A percentile compares a stretch with the other conserved stretches of the same genome.
These are phyloP conservation scores for Pavo muticus DNA, from an alignment of 2,113 vertebrate genomes.

Conservation along the genomic window DNA sequence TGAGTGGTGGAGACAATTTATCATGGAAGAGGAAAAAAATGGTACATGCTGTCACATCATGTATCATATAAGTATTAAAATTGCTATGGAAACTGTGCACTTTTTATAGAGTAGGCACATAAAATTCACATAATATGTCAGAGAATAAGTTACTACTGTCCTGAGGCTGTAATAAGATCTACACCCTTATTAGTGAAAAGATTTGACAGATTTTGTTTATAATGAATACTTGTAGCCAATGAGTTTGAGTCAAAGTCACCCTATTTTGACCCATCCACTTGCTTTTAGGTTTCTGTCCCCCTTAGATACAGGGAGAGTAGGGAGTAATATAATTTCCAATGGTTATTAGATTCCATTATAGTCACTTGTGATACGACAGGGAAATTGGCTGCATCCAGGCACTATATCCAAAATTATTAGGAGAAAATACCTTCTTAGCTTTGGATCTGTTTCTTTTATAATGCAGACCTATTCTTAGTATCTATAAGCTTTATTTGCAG, in stretches of 20 bases:
- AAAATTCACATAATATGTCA: slow-evolving; percentile 83
- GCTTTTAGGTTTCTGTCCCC: slow-evolving; percentile 39
- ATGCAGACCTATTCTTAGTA: background rate
- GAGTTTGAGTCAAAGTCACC: slow-evolving; percentile 65
- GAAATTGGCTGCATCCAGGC: background rate
- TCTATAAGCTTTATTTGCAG: slow-evolving; percentile 53
- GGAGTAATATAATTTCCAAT: slow-evolving; percentile 23
- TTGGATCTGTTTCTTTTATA: background rate
- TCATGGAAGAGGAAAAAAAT: slow-evolving; percentile 66
- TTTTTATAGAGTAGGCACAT: slow-evolving; percentile 79
- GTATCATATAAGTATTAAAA: slow-evolving; percentile 74
- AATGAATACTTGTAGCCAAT: slow-evolving; percentile 71
- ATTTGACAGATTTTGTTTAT: slow-evolving; percentile 81
- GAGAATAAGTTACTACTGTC: slow-evolving; percentile 83
- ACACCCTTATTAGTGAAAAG: slow-evolving; percentile 79
- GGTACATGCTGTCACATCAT: slow-evolving; percentile 71
- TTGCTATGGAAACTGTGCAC: slow-evolving; percentile 81
- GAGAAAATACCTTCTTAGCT: slow-evolving; percentile 4
- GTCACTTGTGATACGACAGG: slow-evolving; percentile 40
- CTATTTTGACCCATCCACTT: slow-evolving; percentile 66
- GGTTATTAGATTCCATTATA: slow-evolving; percentile 59
- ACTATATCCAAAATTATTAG: slow-evolving; percentile 44
- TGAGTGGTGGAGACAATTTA: slow-evolving; percentile 48
- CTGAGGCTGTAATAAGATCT: slow-evolving; percentile 81
- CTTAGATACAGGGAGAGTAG: slow-evolving; percentile 8